Base-by-base conservation (phyloP, 2,797 vertebrate species). In the Heteromormyrus szaboi region DNA sequence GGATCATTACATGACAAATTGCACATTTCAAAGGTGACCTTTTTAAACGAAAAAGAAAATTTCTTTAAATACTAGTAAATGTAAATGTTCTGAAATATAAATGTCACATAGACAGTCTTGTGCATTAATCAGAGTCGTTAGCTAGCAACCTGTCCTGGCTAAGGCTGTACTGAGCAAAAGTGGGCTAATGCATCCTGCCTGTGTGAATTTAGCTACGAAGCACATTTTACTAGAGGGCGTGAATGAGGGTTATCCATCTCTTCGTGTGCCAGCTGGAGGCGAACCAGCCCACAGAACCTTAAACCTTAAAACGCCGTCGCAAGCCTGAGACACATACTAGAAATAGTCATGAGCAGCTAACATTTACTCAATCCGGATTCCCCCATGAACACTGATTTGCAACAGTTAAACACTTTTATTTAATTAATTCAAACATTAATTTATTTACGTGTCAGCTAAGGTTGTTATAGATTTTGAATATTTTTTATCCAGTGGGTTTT, bases 71-170 rank as follows among this genome's bases (percentile, higher is more conserved):
- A 51, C 44, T 85, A 51, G 83, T 48, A 29, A 85, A 85, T 46
- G 72, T 79, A 79, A 79, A 79, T 79, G 72, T 79, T 79, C 72
- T 46, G 72, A 79, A 79, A 79, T 44, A 79, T 79, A 79, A 79
- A 79, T 79, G 72, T 79, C 72, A 79, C 37, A 79, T 46, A 79
- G 37, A 79, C 72, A 79, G 72, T 79, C 37, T 41, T 46, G 37
- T 79, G 72, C 72, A 79, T 79, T 41, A 79, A 79, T 79, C 72
- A 79, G 72, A 79, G 72, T 79, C 72, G 41, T 79, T 79, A 79
- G 72, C 37, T 79, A 46, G 72, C 37, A 79, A 46, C 72, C 41
- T 79, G 41, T 79, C 37, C 41, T 46, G 72, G 72, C 37, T 17
- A 79, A 3, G 37, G 17, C 72, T 46, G 41, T 46, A 8, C 41